These are phyloP conservation scores for Peromyscus aztecus DNA, from an alignment of 2,797 vertebrate species.

Conservation along the genomic window DNA sequence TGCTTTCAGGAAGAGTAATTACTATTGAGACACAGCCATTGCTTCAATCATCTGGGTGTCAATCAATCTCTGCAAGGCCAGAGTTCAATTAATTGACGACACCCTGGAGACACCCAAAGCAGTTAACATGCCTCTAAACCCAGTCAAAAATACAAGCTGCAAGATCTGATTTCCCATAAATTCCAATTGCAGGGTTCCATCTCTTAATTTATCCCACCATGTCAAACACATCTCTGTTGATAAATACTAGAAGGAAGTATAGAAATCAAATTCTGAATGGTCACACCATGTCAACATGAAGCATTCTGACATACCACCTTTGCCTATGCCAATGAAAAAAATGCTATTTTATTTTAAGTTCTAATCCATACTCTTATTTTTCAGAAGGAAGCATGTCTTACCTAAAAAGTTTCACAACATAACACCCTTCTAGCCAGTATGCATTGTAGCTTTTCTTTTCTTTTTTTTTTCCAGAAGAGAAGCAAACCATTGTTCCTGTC, in stretches of 20 bases:
- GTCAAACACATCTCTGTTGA: slow-evolving; percentile 67
- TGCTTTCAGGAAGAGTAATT: slow-evolving; percentile 85
- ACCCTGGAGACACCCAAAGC: slow-evolving; percentile 87
- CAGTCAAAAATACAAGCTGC: slow-evolving; percentile 87
- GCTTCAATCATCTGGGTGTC: slow-evolving; percentile 89
- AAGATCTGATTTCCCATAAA: slow-evolving; percentile 80
- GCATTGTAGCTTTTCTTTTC: not conserved
- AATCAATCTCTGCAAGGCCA: slow-evolving; percentile 87
- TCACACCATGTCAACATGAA: slow-evolving; percentile 70
- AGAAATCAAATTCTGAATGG: slow-evolving; percentile 71
- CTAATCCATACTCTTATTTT: not conserved
- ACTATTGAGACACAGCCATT: slow-evolving; percentile 82
- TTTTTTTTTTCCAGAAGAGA: not conserved
- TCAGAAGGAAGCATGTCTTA: slow-evolving; percentile 38
- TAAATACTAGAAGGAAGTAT: slow-evolving; percentile 69
- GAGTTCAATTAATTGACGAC: slow-evolving; percentile 91
- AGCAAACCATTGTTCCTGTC: not conserved
- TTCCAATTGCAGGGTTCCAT: slow-evolving; percentile 77
- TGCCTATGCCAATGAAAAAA: not conserved
- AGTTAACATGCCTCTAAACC: slow-evolving; percentile 89
- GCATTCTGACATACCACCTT: not conserved
- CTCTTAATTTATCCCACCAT: slow-evolving; percentile 79
- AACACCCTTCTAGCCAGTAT: not conserved
- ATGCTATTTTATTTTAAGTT: slow-evolving; percentile 53
- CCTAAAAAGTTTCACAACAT: not conserved